phyloP scores from a whole-genome alignment of 2,888 invertebrate genomes.

The Callyntrura guangdongensis region DNA sequence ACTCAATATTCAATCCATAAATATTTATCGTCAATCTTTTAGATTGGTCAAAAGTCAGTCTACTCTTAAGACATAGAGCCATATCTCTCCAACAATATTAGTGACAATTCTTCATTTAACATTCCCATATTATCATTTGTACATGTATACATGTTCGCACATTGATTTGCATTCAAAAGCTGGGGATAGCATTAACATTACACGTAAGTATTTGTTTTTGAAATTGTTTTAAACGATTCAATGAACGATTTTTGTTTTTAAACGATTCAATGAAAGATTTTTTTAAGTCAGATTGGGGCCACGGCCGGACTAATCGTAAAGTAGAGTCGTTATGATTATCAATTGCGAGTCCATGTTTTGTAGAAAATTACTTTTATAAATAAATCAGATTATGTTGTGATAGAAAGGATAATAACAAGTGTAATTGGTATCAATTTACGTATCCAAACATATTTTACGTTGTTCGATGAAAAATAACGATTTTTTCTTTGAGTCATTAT shows the following conservation, averaged over 20 bases:
- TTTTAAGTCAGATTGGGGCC: not conserved
- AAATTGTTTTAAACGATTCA: too few relatives aligned
- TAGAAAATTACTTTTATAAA: slow-evolving; percentile 42
- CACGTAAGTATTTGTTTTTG: not conserved
- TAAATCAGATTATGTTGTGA: slow-evolving; percentile 53
- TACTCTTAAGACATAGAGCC: not conserved
- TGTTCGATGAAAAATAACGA: slow-evolving; percentile 2
- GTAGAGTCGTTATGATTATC: slow-evolving; percentile 17
- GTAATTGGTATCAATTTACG: slow-evolving; percentile 43
- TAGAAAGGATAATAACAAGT: slow-evolving; percentile 46
- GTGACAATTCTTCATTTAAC: not conserved
- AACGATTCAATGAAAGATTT: too few relatives aligned
- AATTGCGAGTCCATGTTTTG: slow-evolving; percentile 48
- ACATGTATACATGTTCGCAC: too few relatives aligned
- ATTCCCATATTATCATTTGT: not conserved
- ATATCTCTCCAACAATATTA: not conserved
- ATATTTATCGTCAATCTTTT: slow-evolving; percentile 27
- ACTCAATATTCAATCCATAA: slow-evolving; percentile 26
- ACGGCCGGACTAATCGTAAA: slow-evolving; percentile 12
- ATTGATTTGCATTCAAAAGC: not conserved
- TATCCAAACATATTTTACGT: slow-evolving; percentile 10
- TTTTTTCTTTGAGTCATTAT: slow-evolving; percentile 21
- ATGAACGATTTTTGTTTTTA: too few relatives aligned
- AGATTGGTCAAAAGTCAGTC: not conserved
- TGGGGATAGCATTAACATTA: not conserved